These are phyloP conservation scores for Origma solitaria DNA, from an alignment of 2,113 vertebrate species.

Conservation along the genomic window DNA sequence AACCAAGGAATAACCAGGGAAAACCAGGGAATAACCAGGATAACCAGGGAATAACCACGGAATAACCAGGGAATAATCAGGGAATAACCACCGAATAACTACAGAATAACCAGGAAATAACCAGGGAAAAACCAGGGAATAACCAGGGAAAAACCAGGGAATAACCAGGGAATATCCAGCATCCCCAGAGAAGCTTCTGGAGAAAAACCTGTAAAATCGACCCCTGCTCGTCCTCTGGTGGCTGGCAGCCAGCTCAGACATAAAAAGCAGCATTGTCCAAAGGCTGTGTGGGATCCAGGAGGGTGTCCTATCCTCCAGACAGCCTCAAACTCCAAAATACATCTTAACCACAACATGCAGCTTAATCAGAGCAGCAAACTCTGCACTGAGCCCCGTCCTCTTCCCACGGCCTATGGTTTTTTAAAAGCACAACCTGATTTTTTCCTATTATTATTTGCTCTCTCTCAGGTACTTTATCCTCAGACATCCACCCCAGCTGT, in stretches of 20 bases:
- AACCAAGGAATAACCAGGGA: too few species aligned
- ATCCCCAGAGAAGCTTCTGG: not conserved
- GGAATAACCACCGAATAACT: too few species aligned
- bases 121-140: too few species aligned
- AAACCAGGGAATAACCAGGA: too few species aligned
- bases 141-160: not conserved
- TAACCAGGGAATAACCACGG: too few species aligned
- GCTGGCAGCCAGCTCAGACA: not conserved
- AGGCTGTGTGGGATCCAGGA: not conserved
- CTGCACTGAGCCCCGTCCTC: not conserved
- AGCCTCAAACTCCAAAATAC: not conserved
- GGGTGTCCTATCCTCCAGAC: not conserved
- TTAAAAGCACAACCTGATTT: not conserved
- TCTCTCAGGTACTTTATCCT: not conserved
- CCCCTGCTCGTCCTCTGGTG: not conserved
- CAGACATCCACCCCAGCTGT: not conserved
- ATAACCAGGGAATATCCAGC: not conserved
- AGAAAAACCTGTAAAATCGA: not conserved
- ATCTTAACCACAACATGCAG: not conserved
- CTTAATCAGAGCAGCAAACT: not conserved
- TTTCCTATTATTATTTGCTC: not conserved
- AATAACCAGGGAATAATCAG: too few species aligned
- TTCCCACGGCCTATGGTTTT: not conserved
- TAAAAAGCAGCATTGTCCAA: not conserved
- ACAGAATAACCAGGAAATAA: too few species aligned